A percentile compares a stretch with the other conserved stretches of the same genome.
Conservation (phyloP, 2,113 vertebrate species). For the Cepphus grylle region DNA sequence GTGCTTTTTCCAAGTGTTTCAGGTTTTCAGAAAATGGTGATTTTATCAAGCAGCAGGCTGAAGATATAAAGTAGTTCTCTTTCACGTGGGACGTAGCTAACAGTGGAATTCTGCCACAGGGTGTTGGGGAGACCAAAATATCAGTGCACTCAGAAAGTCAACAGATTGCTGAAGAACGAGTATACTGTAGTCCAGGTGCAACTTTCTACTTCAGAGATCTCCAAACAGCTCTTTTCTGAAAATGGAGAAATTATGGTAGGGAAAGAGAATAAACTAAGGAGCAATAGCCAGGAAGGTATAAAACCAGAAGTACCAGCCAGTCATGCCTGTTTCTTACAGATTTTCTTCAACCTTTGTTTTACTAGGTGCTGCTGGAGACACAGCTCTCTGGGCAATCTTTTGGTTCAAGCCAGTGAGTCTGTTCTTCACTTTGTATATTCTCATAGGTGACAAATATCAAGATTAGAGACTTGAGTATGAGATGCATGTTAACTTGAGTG, state of each 20-base stretch:
- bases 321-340: background rate
- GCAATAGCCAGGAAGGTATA: background rate
- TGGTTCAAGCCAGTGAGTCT: background rate
- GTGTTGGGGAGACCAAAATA: background rate
- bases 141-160: background rate
- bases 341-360: background rate
- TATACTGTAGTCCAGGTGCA: background rate
- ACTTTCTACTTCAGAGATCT: background rate
- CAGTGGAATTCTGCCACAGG: background rate
- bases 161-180: background rate
- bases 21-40: background rate
- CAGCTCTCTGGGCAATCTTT: background rate
- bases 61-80: background rate
- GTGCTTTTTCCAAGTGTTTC: background rate
- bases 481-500: background rate
- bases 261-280: background rate
- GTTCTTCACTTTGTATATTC: background rate
- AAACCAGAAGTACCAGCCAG: background rate
- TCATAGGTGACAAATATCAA: background rate
- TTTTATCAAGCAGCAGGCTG: background rate
- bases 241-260: background rate
- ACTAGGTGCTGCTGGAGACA: background rate
- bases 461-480: background rate
- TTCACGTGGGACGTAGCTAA: background rate
- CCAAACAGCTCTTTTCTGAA: background rate